Conservation (phyloP, 1,140 invertebrate genomes). For the Drosophila insularis region DNA sequence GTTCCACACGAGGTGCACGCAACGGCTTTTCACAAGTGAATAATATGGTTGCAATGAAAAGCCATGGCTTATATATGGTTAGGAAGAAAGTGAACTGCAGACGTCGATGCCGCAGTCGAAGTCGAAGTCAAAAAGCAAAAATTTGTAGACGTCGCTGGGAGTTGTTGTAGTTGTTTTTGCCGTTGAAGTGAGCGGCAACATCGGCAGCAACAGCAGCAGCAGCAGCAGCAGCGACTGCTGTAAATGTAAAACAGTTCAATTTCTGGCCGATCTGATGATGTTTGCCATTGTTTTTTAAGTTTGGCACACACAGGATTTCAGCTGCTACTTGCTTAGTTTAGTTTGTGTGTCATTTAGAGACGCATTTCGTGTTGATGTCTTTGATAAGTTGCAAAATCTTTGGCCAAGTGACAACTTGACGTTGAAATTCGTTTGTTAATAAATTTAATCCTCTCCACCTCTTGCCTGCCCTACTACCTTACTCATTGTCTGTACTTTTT, state of each 20-base stretch:
- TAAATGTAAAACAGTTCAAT: slow-evolving; percentile 75
- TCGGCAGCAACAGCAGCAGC: slow-evolving; percentile 14
- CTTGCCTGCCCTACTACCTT: too few species aligned
- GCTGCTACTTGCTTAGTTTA: neutral
- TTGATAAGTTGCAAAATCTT: slow-evolving; percentile 63
- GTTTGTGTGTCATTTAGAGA: slow-evolving; percentile 52
- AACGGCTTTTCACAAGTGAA: slow-evolving; percentile 81
- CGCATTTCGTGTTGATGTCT: slow-evolving; percentile 47
- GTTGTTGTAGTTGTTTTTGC: neutral
- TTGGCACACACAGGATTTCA: slow-evolving; percentile 22
- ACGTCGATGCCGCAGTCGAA: slow-evolving; percentile 24
- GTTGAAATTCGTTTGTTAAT: slow-evolving; percentile 54
- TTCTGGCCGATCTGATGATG: slow-evolving; percentile 43
- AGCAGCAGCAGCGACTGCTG: slow-evolving; percentile 27
- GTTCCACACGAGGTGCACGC: slow-evolving; percentile 71
- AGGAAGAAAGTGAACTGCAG: slow-evolving; percentile 76
- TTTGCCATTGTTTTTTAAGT: slow-evolving; percentile 4
- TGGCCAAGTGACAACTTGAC: slow-evolving; percentile 39
- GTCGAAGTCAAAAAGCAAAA: slow-evolving; percentile 18
- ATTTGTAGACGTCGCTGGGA: slow-evolving; percentile 4
- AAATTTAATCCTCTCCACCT: slow-evolving; percentile 31
- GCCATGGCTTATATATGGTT: slow-evolving; percentile 80
- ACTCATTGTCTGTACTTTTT: slow-evolving; percentile 6
- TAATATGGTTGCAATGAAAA: slow-evolving; percentile 77
- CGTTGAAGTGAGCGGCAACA: slow-evolving; percentile 20